These are phyloP conservation scores for Hydropsyche tenuis DNA, from an alignment of 1,140 invertebrate species.

Conservation along the genomic window DNA sequence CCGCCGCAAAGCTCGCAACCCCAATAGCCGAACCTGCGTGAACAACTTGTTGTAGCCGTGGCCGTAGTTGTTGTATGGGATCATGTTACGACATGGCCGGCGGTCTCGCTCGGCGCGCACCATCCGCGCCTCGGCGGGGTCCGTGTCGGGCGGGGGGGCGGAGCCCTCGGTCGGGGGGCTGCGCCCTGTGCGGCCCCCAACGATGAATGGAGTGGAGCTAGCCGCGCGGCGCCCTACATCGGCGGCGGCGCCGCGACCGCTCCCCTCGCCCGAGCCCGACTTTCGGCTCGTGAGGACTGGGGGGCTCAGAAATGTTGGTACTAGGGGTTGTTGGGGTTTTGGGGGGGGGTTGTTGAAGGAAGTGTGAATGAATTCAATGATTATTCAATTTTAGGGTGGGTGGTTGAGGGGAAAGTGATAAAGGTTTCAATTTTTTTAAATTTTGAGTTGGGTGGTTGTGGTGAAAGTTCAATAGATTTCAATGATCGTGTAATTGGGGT, in stretches of 20 bases:
- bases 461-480: too few species aligned
- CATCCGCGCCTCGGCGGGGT: conserved; percentile 59
- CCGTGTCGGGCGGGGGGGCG: conserved; percentile 51
- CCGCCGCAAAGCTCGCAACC: too few species aligned
- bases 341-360: too few species aligned
- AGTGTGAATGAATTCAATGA: too few species aligned
- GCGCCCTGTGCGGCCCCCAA: conserved; percentile 30
- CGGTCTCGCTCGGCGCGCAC: conserved; percentile 55
- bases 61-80: conserved; percentile 81
- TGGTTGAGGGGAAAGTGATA: too few species aligned
- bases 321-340: too few species aligned
- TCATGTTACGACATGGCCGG: conserved; percentile 62
- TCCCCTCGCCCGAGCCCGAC: neutral
- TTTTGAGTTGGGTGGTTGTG: too few species aligned
- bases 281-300: neutral
- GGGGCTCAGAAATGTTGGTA: neutral
- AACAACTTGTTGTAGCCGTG: conserved; percentile 89
- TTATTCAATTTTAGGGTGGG: too few species aligned
- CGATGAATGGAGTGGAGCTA: neutral
- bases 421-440: too few species aligned
- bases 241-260: conserved; percentile 2
- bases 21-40: conserved; percentile 78
- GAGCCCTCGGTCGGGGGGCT: conserved; percentile 18
- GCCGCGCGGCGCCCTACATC: conserved; percentile 25
- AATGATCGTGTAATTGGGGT: too few species aligned